Evolutionary conservation across 2,797 vertebrate genomes (phyloP).

Genomic region (Falco concolor): DNA sequence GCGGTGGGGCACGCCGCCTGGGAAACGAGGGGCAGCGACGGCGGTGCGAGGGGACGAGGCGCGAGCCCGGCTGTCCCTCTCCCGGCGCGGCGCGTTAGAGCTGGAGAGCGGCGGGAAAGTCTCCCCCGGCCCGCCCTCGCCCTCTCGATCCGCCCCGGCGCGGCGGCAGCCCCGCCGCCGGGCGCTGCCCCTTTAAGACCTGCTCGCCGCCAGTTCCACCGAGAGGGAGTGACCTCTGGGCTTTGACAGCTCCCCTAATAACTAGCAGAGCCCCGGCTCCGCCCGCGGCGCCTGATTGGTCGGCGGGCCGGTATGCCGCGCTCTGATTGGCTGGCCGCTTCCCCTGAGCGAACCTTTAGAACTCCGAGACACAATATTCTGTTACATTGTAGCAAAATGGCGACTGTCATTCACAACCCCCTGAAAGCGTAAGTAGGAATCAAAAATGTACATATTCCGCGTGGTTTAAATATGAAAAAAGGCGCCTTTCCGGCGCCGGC

Average conservation of each 20-base stretch:
- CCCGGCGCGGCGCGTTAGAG: background rate
- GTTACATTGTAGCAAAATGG: conserved; percentile 99
- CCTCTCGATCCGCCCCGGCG: background rate
- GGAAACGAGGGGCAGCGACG: background rate
- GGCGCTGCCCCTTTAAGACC: conserved; percentile 75
- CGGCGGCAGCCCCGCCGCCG: background rate
- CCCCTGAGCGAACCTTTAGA: conserved; percentile 92
- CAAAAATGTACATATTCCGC: conserved; percentile 79
- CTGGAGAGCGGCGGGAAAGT: background rate
- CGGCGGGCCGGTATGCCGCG: conserved; percentile 75
- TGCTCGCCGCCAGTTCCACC: conserved; percentile 70
- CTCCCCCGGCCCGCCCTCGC: background rate
- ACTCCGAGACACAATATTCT: conserved; percentile 98
- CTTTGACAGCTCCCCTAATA: conserved; percentile 99
- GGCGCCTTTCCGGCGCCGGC: conserved; percentile 74
- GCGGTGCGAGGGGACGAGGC: background rate
- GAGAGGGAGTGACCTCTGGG: conserved; percentile 95
- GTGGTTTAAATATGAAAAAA: conserved; percentile 81
- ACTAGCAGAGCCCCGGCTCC: conserved; percentile 81
- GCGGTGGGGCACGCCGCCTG: background rate
- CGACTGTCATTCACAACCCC: conserved; percentile 99
- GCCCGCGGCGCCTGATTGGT: conserved; percentile 81
- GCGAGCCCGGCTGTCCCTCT: background rate
- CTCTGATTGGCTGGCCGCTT: conserved; percentile 80
- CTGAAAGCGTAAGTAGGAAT: conserved; percentile 98